Evolutionary conservation across 2,113 vertebrate species (phyloP), one percentile per base, ranked within the genome.

Genomic region (Festucalex cinctus): DNA sequence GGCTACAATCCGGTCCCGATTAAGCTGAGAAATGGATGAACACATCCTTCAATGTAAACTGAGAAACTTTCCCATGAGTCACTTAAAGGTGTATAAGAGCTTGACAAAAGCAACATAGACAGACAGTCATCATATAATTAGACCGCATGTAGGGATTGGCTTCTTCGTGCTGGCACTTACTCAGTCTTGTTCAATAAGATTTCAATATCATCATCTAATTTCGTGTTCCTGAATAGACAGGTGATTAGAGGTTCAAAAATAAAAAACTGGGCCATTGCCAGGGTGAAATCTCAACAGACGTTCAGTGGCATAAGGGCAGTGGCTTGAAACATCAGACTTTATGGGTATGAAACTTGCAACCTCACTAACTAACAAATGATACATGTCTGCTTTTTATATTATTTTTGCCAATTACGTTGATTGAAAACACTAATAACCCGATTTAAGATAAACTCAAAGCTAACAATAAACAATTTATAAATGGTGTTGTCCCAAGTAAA

Each of bases 111-210:
- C 59, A 51, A 63, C 53, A 70, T 16, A 73, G 70, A 76, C 70
- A 74, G 59, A 61, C 65, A 74, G 60, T 81, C 77, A 82, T 81
- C 70, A 49, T 61, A 14, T 53, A 80, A 73, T 75, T 73, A 79
- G 57, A 69, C 60, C 13, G 37, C 36, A n/a, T 9, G 26, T 9
- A 73, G 73, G 82, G 73, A 60, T 77, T 78, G 80, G 78, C 65
- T 32, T 71, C 68, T 72, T 43, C 10, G 49, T 76, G 9, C 78
- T 69, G 69, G 69, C 48, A 49, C 39, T 24, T 65, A 37, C 67
- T 60, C 54, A 68, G 39, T 65, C 66, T 48, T 39, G 66, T 49
- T 75, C 74, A 73, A 72, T 3, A 24, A 59, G 62, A 70, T 60
- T 68, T 70, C 9, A 56, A 10, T 35, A 58, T 58, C 8, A n/a